A percentile compares a stretch with the other conserved stretches of the same genome.
phyloP scores from a whole-genome alignment of 2,797 vertebrate species.

The Sternarchorhynchus goeldii region DNA sequence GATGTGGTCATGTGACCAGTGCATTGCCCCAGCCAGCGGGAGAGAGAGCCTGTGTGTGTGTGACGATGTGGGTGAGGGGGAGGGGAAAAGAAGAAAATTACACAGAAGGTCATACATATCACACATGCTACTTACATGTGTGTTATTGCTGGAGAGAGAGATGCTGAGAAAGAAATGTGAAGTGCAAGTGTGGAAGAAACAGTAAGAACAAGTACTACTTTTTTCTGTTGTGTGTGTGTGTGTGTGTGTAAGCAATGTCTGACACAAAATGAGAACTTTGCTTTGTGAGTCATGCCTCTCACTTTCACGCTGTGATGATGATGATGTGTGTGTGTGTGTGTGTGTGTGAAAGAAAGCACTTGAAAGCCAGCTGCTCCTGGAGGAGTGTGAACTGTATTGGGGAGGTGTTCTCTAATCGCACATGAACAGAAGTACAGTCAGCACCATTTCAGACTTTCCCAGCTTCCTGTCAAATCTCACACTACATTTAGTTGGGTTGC shows the following conservation, averaged over 20 bases:
- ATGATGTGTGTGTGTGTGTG: slow-evolving; percentile 22
- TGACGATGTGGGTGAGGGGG: background rate
- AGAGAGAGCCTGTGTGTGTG: background rate
- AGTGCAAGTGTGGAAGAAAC: background rate
- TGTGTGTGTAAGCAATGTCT: background rate
- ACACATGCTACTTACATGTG: background rate
- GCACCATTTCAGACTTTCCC: slow-evolving; percentile 63
- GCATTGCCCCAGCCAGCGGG: background rate
- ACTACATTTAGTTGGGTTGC: slow-evolving; percentile 66
- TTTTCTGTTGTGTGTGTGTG: background rate
- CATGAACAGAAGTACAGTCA: slow-evolving; percentile 35
- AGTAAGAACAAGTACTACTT: background rate
- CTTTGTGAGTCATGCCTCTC: background rate
- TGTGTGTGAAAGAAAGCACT: background rate
- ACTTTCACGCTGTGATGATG: background rate
- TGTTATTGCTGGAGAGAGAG: background rate
- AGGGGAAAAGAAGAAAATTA: background rate
- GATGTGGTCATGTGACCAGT: background rate
- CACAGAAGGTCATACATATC: background rate
- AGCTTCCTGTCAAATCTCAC: slow-evolving; percentile 68
- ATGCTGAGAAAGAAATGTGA: background rate
- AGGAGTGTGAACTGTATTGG: slow-evolving; percentile 38
- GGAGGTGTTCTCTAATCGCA: slow-evolving; percentile 40
- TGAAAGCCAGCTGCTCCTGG: slow-evolving; percentile 16
- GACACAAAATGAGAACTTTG: background rate